These are phyloP conservation scores for Isotomurus palustris DNA, from an alignment of 2,888 invertebrate species.

Conservation along the genomic window DNA sequence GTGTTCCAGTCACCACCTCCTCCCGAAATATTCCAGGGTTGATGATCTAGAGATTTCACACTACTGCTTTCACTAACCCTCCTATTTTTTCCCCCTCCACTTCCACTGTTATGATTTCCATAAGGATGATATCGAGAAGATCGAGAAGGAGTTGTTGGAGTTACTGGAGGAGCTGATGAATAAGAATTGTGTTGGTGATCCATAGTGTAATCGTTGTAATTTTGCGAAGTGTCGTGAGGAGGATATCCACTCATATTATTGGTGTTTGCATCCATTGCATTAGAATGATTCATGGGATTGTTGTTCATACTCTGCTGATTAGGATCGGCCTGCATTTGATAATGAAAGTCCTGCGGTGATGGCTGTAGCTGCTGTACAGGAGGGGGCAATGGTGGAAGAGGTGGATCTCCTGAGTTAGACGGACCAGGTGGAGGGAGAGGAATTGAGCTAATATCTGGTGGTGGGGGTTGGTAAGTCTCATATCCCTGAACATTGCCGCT, in stretches of 20 bases:
- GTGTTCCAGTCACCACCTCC: neutral
- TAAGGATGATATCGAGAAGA: conserved; percentile 26
- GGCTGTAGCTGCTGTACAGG: too few relatives aligned
- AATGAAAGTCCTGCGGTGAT: neutral
- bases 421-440: conserved; percentile 34
- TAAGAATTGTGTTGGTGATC: neutral
- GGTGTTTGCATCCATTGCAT: too few relatives aligned
- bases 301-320: conserved; percentile 15
- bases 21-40: conserved; percentile 1
- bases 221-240: conserved; percentile 8
- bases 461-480: conserved; percentile 24
- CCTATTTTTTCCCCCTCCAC: neutral
- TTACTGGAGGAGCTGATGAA: too few relatives aligned
- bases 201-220: conserved; percentile 1
- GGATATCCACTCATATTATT: too few relatives aligned
- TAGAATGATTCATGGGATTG: too few relatives aligned
- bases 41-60: conserved; percentile 9
- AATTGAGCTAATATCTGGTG: conserved; percentile 31
- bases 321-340: conserved; percentile 9
- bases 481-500: conserved; percentile 1
- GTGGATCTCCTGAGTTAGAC: conserved; percentile 10
- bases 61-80: neutral
- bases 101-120: conserved; percentile 15
- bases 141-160: conserved; percentile 10
- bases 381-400: conserved; percentile 23